phyloP scores from a whole-genome alignment of 37 sponge, comb jelly and placozoan genomes.

The Chondrosia reniformis region DNA sequence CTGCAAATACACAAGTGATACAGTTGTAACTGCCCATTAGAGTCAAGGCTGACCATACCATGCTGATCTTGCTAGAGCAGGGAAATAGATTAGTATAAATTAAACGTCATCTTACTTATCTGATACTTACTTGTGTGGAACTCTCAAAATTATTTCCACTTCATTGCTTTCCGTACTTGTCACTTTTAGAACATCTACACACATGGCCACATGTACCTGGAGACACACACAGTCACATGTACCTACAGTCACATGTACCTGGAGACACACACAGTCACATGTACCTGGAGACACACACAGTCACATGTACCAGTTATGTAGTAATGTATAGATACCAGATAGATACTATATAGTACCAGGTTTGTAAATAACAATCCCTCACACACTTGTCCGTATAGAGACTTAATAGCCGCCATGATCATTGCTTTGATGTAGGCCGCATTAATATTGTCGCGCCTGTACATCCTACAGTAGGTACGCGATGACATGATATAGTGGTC shows the following conservation, averaged over 20 bases:
- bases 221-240: neutral
- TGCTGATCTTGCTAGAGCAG: conserved; percentile 36
- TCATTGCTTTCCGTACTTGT: neutral
- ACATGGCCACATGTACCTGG: neutral
- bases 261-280: conserved; percentile 4
- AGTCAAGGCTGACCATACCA: conserved; percentile 61
- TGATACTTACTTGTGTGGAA: conserved; percentile 24
- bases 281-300: neutral
- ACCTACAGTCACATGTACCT: neutral
- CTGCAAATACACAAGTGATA: neutral
- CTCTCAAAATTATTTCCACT: conserved; percentile 26
- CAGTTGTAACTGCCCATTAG: conserved; percentile 42
- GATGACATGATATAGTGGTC: no score
- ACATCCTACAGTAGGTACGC: neutral
- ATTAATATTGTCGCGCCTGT: neutral
- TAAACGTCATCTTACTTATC: no score
- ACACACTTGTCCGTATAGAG: conserved; percentile 51
- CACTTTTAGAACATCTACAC: conserved; percentile 34
- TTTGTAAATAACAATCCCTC: neutral
- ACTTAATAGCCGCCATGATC: conserved; percentile 39
- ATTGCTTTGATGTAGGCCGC: conserved; percentile 34
- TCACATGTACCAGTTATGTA: neutral
- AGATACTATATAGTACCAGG: neutral
- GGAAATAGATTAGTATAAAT: neutral
- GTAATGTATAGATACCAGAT: neutral